Percentiles rank a stretch among this genome's conserved stretches.
Conservation (phyloP, 2,797 vertebrate species). For the Pangasius sanitwongsei region DNA sequence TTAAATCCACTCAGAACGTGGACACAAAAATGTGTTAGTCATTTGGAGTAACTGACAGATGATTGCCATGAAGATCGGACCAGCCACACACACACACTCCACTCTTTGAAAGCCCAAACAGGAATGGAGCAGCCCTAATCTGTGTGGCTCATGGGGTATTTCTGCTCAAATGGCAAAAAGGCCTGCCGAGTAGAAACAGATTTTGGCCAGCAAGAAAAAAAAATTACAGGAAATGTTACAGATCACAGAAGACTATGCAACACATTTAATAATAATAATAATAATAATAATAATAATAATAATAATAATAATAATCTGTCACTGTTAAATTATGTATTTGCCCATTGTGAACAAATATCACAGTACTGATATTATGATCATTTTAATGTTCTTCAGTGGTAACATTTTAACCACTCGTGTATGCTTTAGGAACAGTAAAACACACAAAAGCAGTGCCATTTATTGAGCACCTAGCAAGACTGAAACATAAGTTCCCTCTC, state of each 20-base stretch:
- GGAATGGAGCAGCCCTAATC: neutral
- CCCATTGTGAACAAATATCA: neutral
- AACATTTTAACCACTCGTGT: neutral
- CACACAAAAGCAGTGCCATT: neutral
- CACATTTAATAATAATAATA: neutral
- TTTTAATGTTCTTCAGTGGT: neutral
- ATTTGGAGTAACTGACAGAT: neutral
- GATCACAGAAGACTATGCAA: neutral
- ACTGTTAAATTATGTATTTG: neutral
- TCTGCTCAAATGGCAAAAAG: neutral
- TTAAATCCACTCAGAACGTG: neutral
- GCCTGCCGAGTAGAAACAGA: neutral
- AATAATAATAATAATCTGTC: neutral
- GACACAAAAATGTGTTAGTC: neutral
- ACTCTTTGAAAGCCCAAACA: neutral
- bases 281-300: neutral
- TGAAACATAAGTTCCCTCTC: conserved; percentile 47
- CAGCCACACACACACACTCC: neutral
- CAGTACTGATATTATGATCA: neutral
- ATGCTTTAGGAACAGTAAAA: neutral
- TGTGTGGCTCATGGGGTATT: neutral
- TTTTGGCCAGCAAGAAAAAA: neutral
- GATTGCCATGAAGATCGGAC: neutral
- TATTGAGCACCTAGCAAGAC: conserved; percentile 53
- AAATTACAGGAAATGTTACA: neutral